phyloP scores from a whole-genome alignment of 2,113 vertebrate genomes.

The Labrus mixtus region DNA sequence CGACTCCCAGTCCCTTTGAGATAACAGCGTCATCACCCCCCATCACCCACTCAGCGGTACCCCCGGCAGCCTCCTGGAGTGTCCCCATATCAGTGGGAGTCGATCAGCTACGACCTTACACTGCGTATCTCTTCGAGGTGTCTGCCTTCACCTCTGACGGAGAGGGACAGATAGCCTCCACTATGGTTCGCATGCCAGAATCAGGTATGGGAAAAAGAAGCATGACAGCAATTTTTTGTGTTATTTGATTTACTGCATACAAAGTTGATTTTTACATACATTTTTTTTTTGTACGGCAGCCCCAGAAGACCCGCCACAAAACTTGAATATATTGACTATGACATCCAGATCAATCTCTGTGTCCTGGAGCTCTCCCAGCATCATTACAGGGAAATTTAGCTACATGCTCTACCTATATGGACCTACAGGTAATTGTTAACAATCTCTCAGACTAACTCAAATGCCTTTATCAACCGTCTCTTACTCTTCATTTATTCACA shows the following conservation, averaged over 20 bases:
- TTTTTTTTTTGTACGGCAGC: slow-evolving; percentile 78
- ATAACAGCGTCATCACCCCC: slow-evolving; percentile 79
- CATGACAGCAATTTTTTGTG: background rate
- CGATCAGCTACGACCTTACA: slow-evolving; percentile 91
- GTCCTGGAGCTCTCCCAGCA: slow-evolving; percentile 89
- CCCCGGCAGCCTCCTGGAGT: slow-evolving; percentile 88
- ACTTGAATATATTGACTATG: slow-evolving; percentile 84
- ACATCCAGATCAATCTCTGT: slow-evolving; percentile 89
- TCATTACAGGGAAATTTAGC: slow-evolving; percentile 91
- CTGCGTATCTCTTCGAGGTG: slow-evolving; percentile 96
- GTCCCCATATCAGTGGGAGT: slow-evolving; percentile 92
- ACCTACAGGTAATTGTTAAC: slow-evolving; percentile 84
- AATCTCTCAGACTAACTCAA: background rate
- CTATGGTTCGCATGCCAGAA: slow-evolving; percentile 95
- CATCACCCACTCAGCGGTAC: slow-evolving; percentile 76
- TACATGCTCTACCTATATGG: slow-evolving; percentile 90
- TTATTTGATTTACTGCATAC: background rate
- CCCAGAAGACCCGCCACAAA: slow-evolving; percentile 94
- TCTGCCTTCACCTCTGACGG: slow-evolving; percentile 94
- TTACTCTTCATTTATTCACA: background rate
- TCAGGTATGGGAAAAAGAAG: slow-evolving; percentile 84
- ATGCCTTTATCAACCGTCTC: background rate
- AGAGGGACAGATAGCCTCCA: slow-evolving; percentile 93
- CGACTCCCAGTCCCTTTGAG: slow-evolving; percentile 89
- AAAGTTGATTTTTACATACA: background rate